These are phyloP conservation scores for Heliconius erato DNA, from an alignment of 2,888 invertebrate species.

Conservation along the genomic window DNA sequence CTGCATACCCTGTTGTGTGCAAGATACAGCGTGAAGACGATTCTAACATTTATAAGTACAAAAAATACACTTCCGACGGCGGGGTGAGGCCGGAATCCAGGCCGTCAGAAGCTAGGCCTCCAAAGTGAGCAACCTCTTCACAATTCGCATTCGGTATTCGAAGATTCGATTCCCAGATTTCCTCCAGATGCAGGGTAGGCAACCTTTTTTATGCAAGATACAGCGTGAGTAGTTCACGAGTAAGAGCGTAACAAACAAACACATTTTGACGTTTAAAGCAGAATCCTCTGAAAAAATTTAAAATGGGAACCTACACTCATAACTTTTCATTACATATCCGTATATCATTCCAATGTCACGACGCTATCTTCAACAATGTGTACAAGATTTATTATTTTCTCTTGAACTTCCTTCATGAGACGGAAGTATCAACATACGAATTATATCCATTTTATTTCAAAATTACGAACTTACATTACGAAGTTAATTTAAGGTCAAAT, in stretches of 20 bases:
- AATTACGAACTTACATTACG: background rate
- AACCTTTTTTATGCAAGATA: background rate
- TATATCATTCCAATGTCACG: background rate
- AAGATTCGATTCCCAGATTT: background rate
- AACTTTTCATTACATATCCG: background rate
- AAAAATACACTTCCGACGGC: too few species aligned
- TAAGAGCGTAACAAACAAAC: background rate
- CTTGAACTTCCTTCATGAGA: background rate
- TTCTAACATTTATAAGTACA: too few species aligned
- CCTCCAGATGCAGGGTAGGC: background rate
- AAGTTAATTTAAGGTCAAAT: background rate
- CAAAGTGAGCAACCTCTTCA: too few species aligned
- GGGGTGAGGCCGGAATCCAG: too few species aligned
- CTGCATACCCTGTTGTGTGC: too few species aligned
- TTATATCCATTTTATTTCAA: background rate
- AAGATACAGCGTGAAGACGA: too few species aligned
- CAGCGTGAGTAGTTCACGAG: background rate
- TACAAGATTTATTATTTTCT: constrained; percentile 5
- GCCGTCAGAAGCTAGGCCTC: too few species aligned
- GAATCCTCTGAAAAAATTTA: too few species aligned
- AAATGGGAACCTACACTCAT: background rate
- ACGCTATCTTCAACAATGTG: background rate
- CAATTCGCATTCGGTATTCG: too few species aligned
- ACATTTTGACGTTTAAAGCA: background rate
- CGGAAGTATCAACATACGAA: background rate